Evolutionary conservation across 2,888 invertebrate genomes (phyloP).

Genomic region (Aproaerema taeniolella): DNA sequence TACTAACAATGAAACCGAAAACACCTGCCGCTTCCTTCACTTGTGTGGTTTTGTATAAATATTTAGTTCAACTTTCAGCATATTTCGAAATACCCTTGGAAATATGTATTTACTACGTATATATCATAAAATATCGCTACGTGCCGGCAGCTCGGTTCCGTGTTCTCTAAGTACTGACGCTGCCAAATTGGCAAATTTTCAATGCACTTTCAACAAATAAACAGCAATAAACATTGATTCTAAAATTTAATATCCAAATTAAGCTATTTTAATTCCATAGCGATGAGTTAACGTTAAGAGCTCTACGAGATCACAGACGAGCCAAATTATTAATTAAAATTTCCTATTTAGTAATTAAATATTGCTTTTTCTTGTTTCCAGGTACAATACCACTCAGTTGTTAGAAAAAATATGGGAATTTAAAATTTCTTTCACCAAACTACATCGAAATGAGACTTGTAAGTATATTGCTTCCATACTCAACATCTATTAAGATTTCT

Average conservation of each 20-base stretch:
- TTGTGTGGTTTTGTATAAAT: background rate
- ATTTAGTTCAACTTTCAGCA: background rate
- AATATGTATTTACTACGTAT: conserved; percentile 8
- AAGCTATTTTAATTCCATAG: background rate
- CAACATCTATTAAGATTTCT: too few species aligned
- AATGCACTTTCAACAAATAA: conserved; percentile 38
- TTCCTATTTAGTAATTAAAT: too few species aligned
- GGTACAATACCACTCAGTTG: conserved; percentile 44
- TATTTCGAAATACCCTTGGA: background rate
- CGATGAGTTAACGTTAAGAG: too few species aligned
- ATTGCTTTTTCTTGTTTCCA: conserved; percentile 37
- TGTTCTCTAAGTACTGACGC: conserved; percentile 34
- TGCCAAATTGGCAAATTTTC: conserved; percentile 62
- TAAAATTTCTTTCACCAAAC: conserved; percentile 27
- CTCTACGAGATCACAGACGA: too few species aligned
- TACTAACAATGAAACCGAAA: conserved; percentile 1
- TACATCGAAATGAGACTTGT: conserved; percentile 66
- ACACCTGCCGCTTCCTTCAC: background rate
- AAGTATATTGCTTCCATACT: too few species aligned
- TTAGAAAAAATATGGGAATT: conserved; percentile 38
- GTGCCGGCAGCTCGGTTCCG: conserved; percentile 36
- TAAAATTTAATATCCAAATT: background rate
- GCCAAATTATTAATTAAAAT: too few species aligned
- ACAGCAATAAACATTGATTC: conserved; percentile 24
- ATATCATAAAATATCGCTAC: conserved; percentile 24